Percentiles rank a stretch among this genome's conserved stretches.
Conservation (phyloP, 2,113 vertebrate species). For the Anas platyrhynchos region DNA sequence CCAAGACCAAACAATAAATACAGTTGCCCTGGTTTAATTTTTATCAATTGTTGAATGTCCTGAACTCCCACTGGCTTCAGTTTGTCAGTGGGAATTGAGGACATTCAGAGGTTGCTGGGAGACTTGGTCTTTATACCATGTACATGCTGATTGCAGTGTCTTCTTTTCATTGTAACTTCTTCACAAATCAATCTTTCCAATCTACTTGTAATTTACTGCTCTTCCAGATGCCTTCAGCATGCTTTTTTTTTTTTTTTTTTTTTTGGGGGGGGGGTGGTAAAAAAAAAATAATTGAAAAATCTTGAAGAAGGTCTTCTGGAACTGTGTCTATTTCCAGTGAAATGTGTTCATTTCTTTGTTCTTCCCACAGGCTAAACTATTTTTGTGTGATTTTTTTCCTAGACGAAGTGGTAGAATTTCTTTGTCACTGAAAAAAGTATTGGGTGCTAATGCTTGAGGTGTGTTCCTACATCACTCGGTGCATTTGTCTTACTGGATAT, state of each 20-base stretch:
- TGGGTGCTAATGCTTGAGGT: neutral
- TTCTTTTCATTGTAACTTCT: conserved; percentile 27
- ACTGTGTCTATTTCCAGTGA: neutral
- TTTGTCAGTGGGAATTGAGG: conserved; percentile 53
- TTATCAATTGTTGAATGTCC: conserved; percentile 53
- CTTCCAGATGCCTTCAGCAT: conserved; percentile 55
- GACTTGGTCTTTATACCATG: neutral
- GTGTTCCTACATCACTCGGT: neutral
- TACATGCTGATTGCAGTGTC: conserved; percentile 48
- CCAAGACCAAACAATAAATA: conserved; percentile 40
- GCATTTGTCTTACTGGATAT: neutral
- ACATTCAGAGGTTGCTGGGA: conserved; percentile 45
- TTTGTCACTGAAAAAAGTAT: neutral
- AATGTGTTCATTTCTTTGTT: neutral
- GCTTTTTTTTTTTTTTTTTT: neutral
- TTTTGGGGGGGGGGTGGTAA: neutral
- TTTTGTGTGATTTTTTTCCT: neutral
- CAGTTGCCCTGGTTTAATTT: conserved; percentile 47
- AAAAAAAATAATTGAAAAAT: neutral
- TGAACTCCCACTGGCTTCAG: conserved; percentile 54
- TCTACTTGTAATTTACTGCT: conserved; percentile 54
- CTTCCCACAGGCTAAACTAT: neutral
- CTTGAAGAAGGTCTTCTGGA: neutral
- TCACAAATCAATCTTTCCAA: conserved; percentile 65
- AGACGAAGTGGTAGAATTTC: neutral